Conservation (phyloP, 2,113 vertebrate species). For the Passerina amoena region DNA sequence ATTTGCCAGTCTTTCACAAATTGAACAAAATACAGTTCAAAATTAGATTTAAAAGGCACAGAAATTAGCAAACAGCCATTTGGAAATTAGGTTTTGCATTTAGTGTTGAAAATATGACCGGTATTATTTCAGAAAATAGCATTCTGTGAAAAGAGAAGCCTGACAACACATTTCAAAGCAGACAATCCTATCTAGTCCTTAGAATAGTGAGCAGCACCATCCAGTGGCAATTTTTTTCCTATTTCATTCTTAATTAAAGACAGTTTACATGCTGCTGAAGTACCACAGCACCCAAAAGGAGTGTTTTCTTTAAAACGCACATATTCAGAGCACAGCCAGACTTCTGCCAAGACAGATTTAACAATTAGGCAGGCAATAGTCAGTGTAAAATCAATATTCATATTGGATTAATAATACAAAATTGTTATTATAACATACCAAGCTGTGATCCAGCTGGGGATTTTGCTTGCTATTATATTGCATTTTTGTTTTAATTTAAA, state of each 20-base stretch:
- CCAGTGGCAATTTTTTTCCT: constrained; percentile 38
- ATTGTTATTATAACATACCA: not conserved
- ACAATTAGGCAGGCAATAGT: not conserved
- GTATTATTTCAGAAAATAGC: not conserved
- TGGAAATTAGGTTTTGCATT: not conserved
- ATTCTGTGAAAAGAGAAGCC: not conserved
- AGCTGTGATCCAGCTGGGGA: not conserved
- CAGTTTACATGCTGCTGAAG: not conserved
- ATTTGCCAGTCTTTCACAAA: not conserved
- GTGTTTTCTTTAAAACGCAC: not conserved
- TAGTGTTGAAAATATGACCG: not conserved
- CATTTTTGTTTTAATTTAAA: not conserved
- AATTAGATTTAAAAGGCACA: not conserved
- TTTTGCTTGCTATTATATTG: not conserved
- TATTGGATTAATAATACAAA: not conserved
- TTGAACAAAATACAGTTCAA: not conserved
- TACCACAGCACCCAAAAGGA: not conserved
- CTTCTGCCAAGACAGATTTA: not conserved
- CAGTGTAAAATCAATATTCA: not conserved
- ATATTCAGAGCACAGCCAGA: not conserved
- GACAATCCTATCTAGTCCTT: not conserved
- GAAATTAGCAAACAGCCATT: not conserved
- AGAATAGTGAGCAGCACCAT: constrained; percentile 55
- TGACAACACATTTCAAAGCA: not conserved
- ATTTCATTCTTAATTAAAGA: not conserved